phyloP scores from a whole-genome alignment of 2,888 invertebrate genomes.

The Temnothorax unifasciatus region DNA sequence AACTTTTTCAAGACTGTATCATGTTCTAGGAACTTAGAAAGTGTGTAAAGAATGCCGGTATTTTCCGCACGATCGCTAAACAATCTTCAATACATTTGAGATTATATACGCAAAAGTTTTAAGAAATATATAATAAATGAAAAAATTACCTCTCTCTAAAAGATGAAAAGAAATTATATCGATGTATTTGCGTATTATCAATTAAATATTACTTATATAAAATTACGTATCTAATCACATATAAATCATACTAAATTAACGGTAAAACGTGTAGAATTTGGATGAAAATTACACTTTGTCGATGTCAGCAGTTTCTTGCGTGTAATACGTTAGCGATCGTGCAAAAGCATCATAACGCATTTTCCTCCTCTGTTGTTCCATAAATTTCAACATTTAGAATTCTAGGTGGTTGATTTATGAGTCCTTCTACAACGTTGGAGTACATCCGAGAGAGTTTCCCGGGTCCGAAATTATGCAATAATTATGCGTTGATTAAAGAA shows the following conservation, averaged over 20 bases:
- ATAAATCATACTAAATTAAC: neutral
- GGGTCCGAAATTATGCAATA: slow-evolving; percentile 43
- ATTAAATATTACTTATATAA: neutral
- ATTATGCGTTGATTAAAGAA: slow-evolving; percentile 54
- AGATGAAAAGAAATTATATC: neutral
- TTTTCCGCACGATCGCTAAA: neutral
- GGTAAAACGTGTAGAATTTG: neutral
- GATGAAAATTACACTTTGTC: slow-evolving; percentile 5
- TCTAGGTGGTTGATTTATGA: slow-evolving; percentile 40
- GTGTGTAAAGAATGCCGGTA: neutral
- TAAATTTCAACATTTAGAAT: slow-evolving; percentile 47
- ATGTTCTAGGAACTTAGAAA: slow-evolving; percentile 25
- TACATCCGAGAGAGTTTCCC: slow-evolving; percentile 29
- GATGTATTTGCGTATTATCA: no score
- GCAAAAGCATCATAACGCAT: slow-evolving; percentile 16
- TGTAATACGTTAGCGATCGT: slow-evolving; percentile 36
- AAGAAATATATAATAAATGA: neutral
- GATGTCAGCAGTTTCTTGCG: slow-evolving; percentile 9
- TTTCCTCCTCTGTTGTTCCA: slow-evolving; percentile 38
- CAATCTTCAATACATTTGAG: neutral
- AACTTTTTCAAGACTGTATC: slow-evolving; percentile 25
- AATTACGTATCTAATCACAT: neutral
- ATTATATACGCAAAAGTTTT: neutral
- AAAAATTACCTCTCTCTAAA: neutral
- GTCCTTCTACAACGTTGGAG: slow-evolving; percentile 29